These are phyloP conservation scores for Nomada flava DNA, from an alignment of 2,888 invertebrate genomes.

Conservation along the genomic window DNA sequence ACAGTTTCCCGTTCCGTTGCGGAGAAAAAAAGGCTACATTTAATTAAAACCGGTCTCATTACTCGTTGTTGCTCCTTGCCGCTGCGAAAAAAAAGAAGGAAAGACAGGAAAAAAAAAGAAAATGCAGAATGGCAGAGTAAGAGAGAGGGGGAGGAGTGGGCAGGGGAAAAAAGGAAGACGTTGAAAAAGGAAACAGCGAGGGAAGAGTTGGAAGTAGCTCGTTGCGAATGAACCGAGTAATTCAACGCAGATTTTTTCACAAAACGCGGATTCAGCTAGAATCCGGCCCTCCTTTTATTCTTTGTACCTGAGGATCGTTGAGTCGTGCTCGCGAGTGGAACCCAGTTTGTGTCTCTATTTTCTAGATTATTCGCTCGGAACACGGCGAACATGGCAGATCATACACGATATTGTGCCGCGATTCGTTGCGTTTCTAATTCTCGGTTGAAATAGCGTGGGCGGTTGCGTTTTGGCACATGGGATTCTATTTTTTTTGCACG, in stretches of 20 bases:
- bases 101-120: neutral
- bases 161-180: neutral
- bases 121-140: neutral
- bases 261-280: constrained; percentile 26
- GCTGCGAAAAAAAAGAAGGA: neutral
- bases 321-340: neutral
- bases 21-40: constrained; percentile 10
- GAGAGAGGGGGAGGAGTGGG: neutral
- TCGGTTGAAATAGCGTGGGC: too few species aligned
- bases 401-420: neutral
- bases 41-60: constrained; percentile 50
- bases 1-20: neutral
- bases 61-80: constrained; percentile 33
- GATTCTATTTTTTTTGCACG: too few species aligned
- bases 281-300: neutral
- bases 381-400: neutral
- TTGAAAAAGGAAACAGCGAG: neutral
- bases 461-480: too few species aligned
- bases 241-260: constrained; percentile 38
- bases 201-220: constrained; percentile 16
- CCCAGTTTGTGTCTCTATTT: neutral
- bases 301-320: neutral
- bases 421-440: neutral
- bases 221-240: constrained; percentile 40
- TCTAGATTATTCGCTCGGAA: neutral